Conservation (phyloP, 2,113 vertebrate species). For the Trichechus manatus region DNA sequence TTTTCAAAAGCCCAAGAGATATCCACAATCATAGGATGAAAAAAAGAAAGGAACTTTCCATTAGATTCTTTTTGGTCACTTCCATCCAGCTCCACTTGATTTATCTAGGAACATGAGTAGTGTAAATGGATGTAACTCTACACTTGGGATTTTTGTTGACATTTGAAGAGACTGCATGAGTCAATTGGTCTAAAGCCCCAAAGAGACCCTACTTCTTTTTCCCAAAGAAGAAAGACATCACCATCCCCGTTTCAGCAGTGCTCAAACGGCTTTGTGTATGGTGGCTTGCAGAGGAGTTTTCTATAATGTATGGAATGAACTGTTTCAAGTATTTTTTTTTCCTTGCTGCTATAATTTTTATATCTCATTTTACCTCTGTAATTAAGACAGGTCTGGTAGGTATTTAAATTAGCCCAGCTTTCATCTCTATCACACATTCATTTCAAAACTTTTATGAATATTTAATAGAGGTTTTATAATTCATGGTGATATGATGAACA, state of each 20-base stretch:
- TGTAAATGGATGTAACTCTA: not conserved
- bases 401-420: slow-evolving; percentile 92
- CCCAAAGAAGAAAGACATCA: not conserved
- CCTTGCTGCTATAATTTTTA: slow-evolving; percentile 90
- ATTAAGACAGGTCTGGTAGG: slow-evolving; percentile 92
- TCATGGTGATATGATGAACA: slow-evolving; percentile 92
- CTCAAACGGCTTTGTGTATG: slow-evolving; percentile 23
- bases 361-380: slow-evolving; percentile 92
- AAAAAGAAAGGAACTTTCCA: not conserved
- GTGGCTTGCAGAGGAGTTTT: slow-evolving; percentile 75
- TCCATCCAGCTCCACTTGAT: not conserved
- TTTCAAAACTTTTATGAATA: slow-evolving; percentile 94
- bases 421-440: slow-evolving; percentile 91
- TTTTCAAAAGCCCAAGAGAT: not conserved
- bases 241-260: not conserved
- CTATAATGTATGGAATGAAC: slow-evolving; percentile 85
- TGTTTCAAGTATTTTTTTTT: slow-evolving; percentile 81
- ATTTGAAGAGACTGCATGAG: slow-evolving; percentile 10
- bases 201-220: not conserved
- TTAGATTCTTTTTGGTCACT: not conserved
- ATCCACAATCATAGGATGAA: not conserved
- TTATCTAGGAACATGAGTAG: not conserved
- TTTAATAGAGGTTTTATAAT: slow-evolving; percentile 93
- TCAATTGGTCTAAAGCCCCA: not conserved
- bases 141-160: slow-evolving; percentile 4